Evolutionary conservation across 2,113 vertebrate genomes (phyloP).

Genomic region (Gallinago undulata): DNA sequence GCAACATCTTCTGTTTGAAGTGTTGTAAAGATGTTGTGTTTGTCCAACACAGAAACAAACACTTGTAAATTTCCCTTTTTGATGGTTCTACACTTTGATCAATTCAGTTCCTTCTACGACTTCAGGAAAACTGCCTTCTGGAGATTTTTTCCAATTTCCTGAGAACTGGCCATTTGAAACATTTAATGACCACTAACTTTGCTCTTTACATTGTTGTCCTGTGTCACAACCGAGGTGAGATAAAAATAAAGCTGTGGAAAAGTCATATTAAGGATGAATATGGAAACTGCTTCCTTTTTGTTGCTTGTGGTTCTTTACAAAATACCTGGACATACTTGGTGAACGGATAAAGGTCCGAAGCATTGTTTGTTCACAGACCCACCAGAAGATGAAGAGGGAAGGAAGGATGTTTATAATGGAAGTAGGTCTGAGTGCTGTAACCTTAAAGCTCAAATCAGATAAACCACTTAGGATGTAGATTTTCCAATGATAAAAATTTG

Average conservation of each 20-base stretch:
- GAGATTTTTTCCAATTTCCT: neutral
- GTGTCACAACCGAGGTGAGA: neutral
- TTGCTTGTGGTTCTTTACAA: neutral
- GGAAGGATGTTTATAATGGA: neutral
- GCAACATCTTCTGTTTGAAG: slow-evolving; percentile 67
- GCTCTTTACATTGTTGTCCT: neutral
- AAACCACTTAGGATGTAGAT: neutral
- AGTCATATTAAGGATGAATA: neutral
- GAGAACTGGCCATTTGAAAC: neutral
- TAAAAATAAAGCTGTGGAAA: neutral
- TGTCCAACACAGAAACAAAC: slow-evolving; percentile 53
- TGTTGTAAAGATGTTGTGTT: slow-evolving; percentile 43
- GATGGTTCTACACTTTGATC: slow-evolving; percentile 60
- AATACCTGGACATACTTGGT: neutral
- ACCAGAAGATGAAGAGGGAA: neutral
- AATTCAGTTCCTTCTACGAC: slow-evolving; percentile 20
- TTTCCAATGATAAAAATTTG: neutral
- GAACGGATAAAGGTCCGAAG: neutral
- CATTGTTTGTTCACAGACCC: neutral
- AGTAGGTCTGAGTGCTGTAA: neutral
- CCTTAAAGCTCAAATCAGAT: neutral
- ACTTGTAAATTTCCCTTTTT: slow-evolving; percentile 61
- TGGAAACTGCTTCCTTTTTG: neutral
- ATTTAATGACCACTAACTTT: neutral
- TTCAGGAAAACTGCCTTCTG: slow-evolving; percentile 23